Percentiles rank a stretch among this genome's conserved stretches.
Conservation (phyloP, 2,797 vertebrate genomes). For the Meriones psammophilus region DNA sequence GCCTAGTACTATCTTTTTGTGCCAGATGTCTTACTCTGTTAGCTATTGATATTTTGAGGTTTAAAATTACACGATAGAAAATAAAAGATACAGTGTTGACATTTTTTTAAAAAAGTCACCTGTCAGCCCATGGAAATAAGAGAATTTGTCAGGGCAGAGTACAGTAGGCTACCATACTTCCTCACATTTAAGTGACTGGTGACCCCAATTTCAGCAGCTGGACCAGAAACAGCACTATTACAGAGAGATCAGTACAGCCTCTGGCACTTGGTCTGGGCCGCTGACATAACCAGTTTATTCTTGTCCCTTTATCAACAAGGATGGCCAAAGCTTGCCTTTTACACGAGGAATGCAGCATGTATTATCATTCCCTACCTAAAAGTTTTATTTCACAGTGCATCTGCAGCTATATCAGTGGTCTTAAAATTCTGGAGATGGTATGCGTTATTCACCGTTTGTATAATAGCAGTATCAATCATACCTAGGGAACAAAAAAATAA, state of each 20-base stretch:
- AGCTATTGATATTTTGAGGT: conserved; percentile 91
- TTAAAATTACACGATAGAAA: conserved; percentile 91
- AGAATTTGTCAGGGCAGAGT: background rate
- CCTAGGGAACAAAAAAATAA: conserved; percentile 46
- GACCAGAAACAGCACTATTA: background rate
- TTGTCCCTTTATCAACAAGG: conserved; percentile 19
- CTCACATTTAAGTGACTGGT: background rate
- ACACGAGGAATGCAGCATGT: background rate
- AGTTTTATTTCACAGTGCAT: background rate
- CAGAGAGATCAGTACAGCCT: conserved; percentile 6
- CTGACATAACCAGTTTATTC: background rate
- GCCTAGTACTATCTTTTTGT: conserved; percentile 90
- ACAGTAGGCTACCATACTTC: background rate
- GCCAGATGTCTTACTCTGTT: conserved; percentile 88
- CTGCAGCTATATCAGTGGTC: background rate
- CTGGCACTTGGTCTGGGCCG: background rate
- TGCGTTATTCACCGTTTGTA: background rate
- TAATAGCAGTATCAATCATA: conserved; percentile 32
- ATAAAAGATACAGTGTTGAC: conserved; percentile 92
- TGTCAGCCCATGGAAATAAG: background rate
- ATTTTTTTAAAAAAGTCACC: conserved; percentile 78
- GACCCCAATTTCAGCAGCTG: conserved; percentile 1
- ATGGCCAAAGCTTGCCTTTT: conserved; percentile 1
- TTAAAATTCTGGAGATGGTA: background rate
- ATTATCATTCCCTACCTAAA: background rate